Evolutionary conservation across 2,113 vertebrate species (phyloP).

Genomic region (Tachysurus fulvidraco): DNA sequence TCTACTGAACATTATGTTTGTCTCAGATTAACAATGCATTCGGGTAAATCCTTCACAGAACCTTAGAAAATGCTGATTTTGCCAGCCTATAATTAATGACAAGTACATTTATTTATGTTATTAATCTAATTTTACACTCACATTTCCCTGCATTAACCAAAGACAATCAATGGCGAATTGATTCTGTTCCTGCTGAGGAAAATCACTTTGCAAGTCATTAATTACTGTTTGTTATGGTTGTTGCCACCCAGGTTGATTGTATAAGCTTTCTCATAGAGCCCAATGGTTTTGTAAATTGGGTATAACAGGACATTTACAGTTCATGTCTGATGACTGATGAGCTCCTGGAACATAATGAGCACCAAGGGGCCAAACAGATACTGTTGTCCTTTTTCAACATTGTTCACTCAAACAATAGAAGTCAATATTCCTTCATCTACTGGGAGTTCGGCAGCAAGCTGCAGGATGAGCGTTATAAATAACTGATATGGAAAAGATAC

Average conservation of each 20-base stretch:
- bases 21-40: background rate
- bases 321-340: conserved; percentile 30
- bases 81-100: conserved; percentile 44
- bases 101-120: conserved; percentile 33
- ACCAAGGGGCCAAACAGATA: conserved; percentile 7
- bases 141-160: conserved; percentile 48
- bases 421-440: background rate
- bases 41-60: conserved; percentile 16
- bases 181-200: conserved; percentile 34
- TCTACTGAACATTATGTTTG: conserved; percentile 25
- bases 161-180: conserved; percentile 46
- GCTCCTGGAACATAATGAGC: background rate
- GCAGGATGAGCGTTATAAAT: background rate
- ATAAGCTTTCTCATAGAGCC: conserved; percentile 12
- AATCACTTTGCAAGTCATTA: conserved; percentile 41
- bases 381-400: background rate
- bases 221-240: conserved; percentile 45
- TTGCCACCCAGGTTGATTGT: conserved; percentile 30
- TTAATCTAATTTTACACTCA: conserved; percentile 42
- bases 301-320: conserved; percentile 20
- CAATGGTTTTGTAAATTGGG: conserved; percentile 17
- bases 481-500: background rate
- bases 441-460: background rate
- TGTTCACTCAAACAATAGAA: conserved; percentile 1
- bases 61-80: conserved; percentile 47